Evolutionary conservation across 2,797 vertebrate species (phyloP).

Genomic region (Petrocephalus schoutedeni): DNA sequence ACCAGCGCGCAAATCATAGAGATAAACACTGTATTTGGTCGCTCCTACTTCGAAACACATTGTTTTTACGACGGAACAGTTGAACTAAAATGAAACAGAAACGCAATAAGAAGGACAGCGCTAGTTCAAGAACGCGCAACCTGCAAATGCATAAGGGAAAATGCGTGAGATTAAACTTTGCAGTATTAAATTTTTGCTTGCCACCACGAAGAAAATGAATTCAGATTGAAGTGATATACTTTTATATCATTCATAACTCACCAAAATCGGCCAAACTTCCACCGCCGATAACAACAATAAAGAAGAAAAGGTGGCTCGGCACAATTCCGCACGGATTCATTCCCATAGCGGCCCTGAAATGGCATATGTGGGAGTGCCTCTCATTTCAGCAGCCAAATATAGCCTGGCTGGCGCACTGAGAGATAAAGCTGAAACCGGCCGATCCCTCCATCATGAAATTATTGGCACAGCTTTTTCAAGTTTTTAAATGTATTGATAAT

Average conservation of each 20-base stretch:
- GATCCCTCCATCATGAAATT: not conserved
- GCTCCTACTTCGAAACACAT: not conserved
- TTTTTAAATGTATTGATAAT: not conserved
- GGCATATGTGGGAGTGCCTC: not conserved
- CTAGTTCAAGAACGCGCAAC: not conserved
- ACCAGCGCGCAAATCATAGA: not conserved
- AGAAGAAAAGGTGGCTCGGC: conserved; percentile 30
- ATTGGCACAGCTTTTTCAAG: not conserved
- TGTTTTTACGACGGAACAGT: not conserved
- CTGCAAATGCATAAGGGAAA: not conserved
- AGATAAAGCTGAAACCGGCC: not conserved
- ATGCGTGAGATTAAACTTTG: not conserved
- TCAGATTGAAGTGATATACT: not conserved
- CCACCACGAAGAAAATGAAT: not conserved
- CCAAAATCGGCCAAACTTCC: conserved; percentile 41
- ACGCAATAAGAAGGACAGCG: not conserved
- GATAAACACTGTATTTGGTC: not conserved
- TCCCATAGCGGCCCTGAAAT: not conserved
- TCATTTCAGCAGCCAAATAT: not conserved
- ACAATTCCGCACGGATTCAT: conserved; percentile 39
- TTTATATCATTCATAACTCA: conserved; percentile 30
- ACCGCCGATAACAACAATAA: conserved; percentile 34
- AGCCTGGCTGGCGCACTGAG: not conserved
- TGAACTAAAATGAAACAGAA: not conserved
- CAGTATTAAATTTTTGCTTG: not conserved